Conservation (phyloP, 2,888 invertebrate species). For the Protophormia terraenovae region DNA sequence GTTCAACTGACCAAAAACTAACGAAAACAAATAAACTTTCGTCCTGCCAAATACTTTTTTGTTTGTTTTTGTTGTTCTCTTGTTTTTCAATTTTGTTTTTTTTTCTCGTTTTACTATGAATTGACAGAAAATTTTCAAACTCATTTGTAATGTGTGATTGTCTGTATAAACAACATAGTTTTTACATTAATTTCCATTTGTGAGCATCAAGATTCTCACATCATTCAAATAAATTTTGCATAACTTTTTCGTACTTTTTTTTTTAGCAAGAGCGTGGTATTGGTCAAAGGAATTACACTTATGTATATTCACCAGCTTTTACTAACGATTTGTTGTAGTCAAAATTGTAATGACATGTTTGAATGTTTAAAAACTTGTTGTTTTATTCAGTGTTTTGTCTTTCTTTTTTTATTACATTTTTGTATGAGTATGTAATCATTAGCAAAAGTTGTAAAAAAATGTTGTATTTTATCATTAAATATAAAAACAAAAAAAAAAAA, state of each 20-base stretch:
- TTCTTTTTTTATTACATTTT: background rate
- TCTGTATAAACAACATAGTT: conserved; percentile 50
- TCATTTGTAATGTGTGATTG: conserved; percentile 63
- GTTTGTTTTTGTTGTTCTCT: background rate
- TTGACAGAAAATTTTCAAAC: conserved; percentile 49
- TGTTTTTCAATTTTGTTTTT: background rate
- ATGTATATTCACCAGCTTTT: too few species aligned
- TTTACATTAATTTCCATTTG: conserved; percentile 58
- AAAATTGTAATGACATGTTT: conserved; percentile 25
- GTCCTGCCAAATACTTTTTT: conserved; percentile 7
- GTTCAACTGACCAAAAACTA: conserved; percentile 46
- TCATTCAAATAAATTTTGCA: conserved; percentile 40
- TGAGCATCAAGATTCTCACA: conserved; percentile 31
- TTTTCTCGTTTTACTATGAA: conserved; percentile 24
- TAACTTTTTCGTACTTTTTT: background rate
- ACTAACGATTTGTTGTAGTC: conserved; percentile 16
- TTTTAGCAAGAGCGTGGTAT: background rate
- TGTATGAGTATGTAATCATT: conserved; percentile 1
- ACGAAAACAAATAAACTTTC: conserved; percentile 47
- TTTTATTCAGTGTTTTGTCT: conserved; percentile 17
- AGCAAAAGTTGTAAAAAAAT: conserved; percentile 27
- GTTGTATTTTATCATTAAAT: conserved; percentile 20
- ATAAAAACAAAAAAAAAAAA: conserved; percentile 18
- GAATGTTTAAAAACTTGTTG: background rate
- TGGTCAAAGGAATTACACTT: background rate